These are phyloP conservation scores for Eleutherodactylus coqui DNA, from an alignment of 2,797 vertebrate species.

Conservation along the genomic window DNA sequence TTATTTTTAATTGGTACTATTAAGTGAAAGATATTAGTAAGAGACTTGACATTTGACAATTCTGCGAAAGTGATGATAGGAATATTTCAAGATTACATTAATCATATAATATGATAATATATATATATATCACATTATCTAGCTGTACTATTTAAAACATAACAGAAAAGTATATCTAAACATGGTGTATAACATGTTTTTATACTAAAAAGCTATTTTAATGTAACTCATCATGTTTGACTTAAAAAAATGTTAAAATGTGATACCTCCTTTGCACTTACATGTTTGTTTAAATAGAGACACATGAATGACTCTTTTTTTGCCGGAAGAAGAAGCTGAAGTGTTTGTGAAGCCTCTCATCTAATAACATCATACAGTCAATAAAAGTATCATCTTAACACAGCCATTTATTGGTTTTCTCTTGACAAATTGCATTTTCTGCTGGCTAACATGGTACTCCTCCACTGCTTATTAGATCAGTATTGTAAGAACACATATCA, in stretches of 20 bases:
- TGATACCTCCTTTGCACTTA: neutral
- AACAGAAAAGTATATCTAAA: no score
- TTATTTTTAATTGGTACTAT: neutral
- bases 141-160: no score
- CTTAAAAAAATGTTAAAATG: neutral
- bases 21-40: neutral
- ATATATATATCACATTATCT: no score
- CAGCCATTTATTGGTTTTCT: constrained; percentile 64
- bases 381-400: constrained; percentile 65
- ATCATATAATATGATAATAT: no score
- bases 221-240: neutral
- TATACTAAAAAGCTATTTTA: no score
- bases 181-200: no score
- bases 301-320: constrained; percentile 37
- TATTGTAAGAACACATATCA: constrained; percentile 62
- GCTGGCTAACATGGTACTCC: constrained; percentile 63
- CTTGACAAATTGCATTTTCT: constrained; percentile 64
- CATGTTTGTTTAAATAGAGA: neutral
- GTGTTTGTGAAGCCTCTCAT: constrained; percentile 61
- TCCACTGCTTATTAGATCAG: constrained; percentile 64
- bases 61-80: neutral
- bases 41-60: neutral
- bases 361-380: constrained; percentile 63
- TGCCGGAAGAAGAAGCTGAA: constrained; percentile 46
- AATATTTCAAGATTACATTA: no score